Evolutionary conservation across 2,888 invertebrate genomes (phyloP).

Genomic region (Stratiomys singularior): DNA sequence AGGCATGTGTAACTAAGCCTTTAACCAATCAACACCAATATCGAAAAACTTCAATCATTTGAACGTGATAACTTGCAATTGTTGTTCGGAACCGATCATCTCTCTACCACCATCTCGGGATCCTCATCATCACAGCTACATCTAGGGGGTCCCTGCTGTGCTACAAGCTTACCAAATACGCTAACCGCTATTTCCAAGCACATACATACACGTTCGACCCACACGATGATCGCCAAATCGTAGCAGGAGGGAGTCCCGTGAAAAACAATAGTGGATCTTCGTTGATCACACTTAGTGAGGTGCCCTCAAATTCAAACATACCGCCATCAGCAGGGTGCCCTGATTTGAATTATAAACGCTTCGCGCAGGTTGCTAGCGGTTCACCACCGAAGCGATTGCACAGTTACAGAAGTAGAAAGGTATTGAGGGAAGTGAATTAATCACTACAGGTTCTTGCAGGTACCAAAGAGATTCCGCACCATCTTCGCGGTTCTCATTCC

Average conservation of each 20-base stretch:
- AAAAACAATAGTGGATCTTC: constrained; percentile 31
- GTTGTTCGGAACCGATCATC: constrained; percentile 1
- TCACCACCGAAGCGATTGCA: neutral
- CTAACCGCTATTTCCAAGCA: constrained; percentile 21
- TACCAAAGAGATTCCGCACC: neutral
- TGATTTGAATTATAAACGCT: constrained; percentile 37
- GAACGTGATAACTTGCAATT: constrained; percentile 13
- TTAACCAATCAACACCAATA: constrained; percentile 34
- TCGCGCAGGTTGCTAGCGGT: constrained; percentile 22
- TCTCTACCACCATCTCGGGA: constrained; percentile 1
- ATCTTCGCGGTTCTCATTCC: neutral
- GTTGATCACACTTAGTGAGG: constrained; percentile 40
- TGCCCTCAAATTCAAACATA: constrained; percentile 33
- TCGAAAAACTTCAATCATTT: neutral
- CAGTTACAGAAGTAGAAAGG: constrained; percentile 20
- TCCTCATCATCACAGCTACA: constrained; percentile 13
- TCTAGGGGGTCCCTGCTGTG: constrained; percentile 29
- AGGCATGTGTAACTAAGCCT: neutral
- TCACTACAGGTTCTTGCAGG: constrained; percentile 24
- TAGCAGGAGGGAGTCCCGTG: constrained; percentile 6
- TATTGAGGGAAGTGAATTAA: neutral
- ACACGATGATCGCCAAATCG: neutral
- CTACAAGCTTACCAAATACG: constrained; percentile 39
- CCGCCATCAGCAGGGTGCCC: constrained; percentile 38
- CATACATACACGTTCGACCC: neutral